These are phyloP conservation scores for Anastrepha ludens DNA, from an alignment of 1,140 invertebrate genomes.

Conservation along the genomic window DNA sequence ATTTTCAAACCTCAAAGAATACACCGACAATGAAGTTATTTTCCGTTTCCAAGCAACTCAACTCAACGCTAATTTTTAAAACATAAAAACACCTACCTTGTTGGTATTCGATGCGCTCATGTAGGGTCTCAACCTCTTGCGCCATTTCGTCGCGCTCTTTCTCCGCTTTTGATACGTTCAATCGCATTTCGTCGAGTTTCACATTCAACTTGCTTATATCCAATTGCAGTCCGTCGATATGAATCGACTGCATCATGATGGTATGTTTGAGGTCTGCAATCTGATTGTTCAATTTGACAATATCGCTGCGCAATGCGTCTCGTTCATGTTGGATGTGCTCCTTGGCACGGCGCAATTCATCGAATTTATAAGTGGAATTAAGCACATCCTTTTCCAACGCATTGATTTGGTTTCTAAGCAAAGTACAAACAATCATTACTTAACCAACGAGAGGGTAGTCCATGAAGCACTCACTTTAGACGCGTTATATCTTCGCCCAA, in stretches of 20 bases:
- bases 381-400: constrained; percentile 64
- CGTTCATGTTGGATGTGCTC: constrained; percentile 64
- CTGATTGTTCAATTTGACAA: constrained; percentile 64
- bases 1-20: too few species aligned
- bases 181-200: constrained; percentile 64
- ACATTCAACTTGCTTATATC: constrained; percentile 66
- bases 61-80: not conserved
- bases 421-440: not conserved
- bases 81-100: constrained; percentile 58
- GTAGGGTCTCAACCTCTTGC: constrained; percentile 65
- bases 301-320: constrained; percentile 63
- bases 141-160: constrained; percentile 68
- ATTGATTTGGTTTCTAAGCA: constrained; percentile 56
- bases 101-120: constrained; percentile 64
- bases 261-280: constrained; percentile 64
- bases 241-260: constrained; percentile 64
- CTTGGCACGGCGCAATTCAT: constrained; percentile 63
- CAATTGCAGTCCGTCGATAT: constrained; percentile 63
- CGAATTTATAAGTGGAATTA: constrained; percentile 60
- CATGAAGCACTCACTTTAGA: constrained; percentile 52
- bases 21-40: too few species aligned
- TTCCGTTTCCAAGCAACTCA: too few species aligned
- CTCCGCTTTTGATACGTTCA: constrained; percentile 62
- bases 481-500: constrained; percentile 56
- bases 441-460: not conserved